Evolutionary conservation across 2,113 vertebrate genomes (phyloP), one percentile per base, ranked within the genome.

Genomic region (Reinhardtius hippoglossoides): DNA sequence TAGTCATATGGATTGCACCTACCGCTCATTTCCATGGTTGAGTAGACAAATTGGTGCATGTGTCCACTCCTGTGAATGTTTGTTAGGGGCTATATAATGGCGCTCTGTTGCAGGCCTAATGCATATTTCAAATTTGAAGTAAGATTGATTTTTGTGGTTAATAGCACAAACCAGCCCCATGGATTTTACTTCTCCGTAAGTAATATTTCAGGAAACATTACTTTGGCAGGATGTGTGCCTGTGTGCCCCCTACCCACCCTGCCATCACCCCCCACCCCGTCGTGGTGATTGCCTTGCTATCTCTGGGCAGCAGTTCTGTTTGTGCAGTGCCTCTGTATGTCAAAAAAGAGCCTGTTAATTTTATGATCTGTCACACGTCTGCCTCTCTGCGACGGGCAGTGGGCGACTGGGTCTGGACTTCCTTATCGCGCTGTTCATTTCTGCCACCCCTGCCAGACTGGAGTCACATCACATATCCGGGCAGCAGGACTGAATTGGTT

Each of bases 221-320:
- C 26, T n/a, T 64, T 64, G 71, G 67, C 70, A 64, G 55, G 65
- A 40, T 63, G 67, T 77, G 64, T 50, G 18, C 67, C 67, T 63
- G 67, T 74, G 61, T 55, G 15, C 67, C 70, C 58, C 54, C 44
- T 42, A 26, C 61, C 7, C 54, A 20, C 21, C 56, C 54, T n/a
- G 13, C 50, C 20, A 14, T 15, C 50, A 20, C 15, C 23, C 48
- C 8, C 69, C 3, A n/a, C 6, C 24, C 3, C 9, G 1, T 83
- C 14, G 15, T 44, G 56, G 63, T 90, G 92, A 92, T 90, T 90
- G 89, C 87, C 78, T 92, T 27, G 82, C 87, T 92, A 92, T 93
- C 91, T 93, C 86, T 82, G 37, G 66, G 78, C 80, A 83, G 91
- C 91, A 93, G 91, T 88, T 79, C 66, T 91, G 91, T 92, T 92